Evolutionary conservation across 2,888 invertebrate genomes (phyloP), one percentile per base, ranked within the genome.

Genomic region (Rosalia funebris): DNA sequence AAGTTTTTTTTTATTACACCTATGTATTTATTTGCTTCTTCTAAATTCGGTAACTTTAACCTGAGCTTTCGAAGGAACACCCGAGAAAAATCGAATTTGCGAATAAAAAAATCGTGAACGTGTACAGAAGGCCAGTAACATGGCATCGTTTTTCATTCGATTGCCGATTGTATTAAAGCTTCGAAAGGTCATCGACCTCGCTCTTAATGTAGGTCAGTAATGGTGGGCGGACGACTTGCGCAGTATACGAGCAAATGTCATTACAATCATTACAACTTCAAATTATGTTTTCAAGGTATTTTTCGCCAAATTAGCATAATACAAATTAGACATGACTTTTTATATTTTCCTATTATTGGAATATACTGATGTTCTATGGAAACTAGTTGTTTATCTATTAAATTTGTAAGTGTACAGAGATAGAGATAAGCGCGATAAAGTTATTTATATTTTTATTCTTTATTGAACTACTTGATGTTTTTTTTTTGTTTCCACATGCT

Each of bases 171-270:
- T 75, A 68, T 71, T 71, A 70, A 73, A 69, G 74, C 68, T 70
- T 66, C 65, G 64, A 66, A 70, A 76, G 79, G 75, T 77, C 77
- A 74, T 73, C 72, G 71, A 76, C 77, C 78, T 68, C 76, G 71
- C 72, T 70, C 71, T 70, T 79, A 79, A 79, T 79, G 78, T 79
- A 79, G 79, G 79, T 79, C 79, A 79, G 79, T 79, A 77, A 78
- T 79, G 75, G 78, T 79, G 78, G 79, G 78, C 78, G 79, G 77
- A 69, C 70, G 75, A 69, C 75, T 75, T 77, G 77, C 77, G 77
- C 77, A 75, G 63, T 75, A 59, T 65, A 56, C 63, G 55, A 41
- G 57, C 61, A 70, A 71, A 69, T 73, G 71, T 69, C 69, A 69
- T 69, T 72, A 62, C 65, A 60, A 68, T 68, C 65, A 63, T 69